Percentiles rank a stretch among this genome's conserved stretches.
phyloP scores from a whole-genome alignment of 2,888 invertebrate genomes.

The Teleiodes luculella region DNA sequence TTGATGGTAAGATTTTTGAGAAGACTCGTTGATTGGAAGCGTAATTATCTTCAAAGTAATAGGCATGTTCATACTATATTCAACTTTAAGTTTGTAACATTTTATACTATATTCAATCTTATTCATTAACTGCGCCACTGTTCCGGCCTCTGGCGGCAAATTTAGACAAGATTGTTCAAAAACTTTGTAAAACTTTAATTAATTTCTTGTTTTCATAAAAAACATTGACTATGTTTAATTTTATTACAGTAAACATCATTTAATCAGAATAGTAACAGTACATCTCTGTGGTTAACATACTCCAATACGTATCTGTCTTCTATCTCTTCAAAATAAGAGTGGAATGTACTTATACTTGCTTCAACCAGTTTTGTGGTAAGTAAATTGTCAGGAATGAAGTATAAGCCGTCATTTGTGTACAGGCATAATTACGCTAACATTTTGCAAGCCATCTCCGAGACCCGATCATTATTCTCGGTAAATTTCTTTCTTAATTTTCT shows the following conservation, averaged over 20 bases:
- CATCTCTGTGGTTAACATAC: not conserved
- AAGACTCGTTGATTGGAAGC: constrained; percentile 33
- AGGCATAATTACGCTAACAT: constrained; percentile 27
- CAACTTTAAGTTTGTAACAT: no score
- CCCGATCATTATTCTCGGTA: constrained; percentile 33
- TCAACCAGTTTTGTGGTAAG: constrained; percentile 14
- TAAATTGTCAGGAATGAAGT: constrained; percentile 11
- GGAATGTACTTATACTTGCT: not conserved
- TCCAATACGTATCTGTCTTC: no score
- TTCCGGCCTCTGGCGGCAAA: no score
- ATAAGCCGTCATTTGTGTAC: constrained; percentile 12
- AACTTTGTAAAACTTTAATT: no score
- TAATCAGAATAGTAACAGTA: not conserved
- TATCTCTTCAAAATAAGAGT: not conserved
- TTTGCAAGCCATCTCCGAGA: constrained; percentile 22
- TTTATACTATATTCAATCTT: no score
- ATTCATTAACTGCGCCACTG: no score
- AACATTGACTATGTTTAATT: not conserved
- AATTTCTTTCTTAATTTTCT: constrained; percentile 34
- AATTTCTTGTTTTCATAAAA: not conserved
- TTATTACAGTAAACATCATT: constrained; percentile 1
- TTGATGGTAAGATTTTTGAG: constrained; percentile 30
- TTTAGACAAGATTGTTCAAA: no score
- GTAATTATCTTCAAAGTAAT: constrained; percentile 25
- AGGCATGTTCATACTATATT: constrained; percentile 13